These are phyloP conservation scores for Agonopterix heracliana DNA, from an alignment of 2,888 invertebrate species.

Conservation along the genomic window DNA sequence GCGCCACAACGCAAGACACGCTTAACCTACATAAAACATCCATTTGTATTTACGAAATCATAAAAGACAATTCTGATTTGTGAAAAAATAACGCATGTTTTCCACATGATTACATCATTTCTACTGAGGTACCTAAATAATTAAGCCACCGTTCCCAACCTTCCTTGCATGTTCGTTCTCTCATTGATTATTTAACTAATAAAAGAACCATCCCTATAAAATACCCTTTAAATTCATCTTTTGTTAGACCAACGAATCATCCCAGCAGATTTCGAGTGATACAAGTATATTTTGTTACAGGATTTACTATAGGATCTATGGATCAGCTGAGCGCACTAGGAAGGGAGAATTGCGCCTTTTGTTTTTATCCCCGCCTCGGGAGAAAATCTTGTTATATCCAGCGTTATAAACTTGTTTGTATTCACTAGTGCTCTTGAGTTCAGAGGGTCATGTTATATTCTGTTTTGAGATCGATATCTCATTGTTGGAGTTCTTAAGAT, in stretches of 20 bases:
- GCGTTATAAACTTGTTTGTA: slow-evolving; percentile 44
- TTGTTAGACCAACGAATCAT: slow-evolving; percentile 30
- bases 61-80: too few relatives aligned
- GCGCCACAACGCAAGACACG: too few relatives aligned
- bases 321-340: slow-evolving; percentile 47
- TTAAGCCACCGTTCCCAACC: too few relatives aligned
- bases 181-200: too few relatives aligned
- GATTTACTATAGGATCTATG: slow-evolving; percentile 41
- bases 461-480: slow-evolving; percentile 1
- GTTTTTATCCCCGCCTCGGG: slow-evolving; percentile 41
- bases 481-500: not conserved
- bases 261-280: slow-evolving; percentile 44
- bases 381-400: slow-evolving; percentile 49
- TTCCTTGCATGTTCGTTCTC: too few relatives aligned
- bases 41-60: too few relatives aligned
- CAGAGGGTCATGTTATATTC: slow-evolving; percentile 10
- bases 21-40: too few relatives aligned
- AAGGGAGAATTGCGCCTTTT: slow-evolving; percentile 51
- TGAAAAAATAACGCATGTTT: too few relatives aligned
- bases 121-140: too few relatives aligned
- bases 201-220: too few relatives aligned
- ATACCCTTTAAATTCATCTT: too few relatives aligned
- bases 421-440: slow-evolving; percentile 24
- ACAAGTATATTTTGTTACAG: slow-evolving; percentile 43
- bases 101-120: too few relatives aligned